phyloP scores from a whole-genome alignment of 2,113 vertebrate species.

The Phycodurus eques region DNA sequence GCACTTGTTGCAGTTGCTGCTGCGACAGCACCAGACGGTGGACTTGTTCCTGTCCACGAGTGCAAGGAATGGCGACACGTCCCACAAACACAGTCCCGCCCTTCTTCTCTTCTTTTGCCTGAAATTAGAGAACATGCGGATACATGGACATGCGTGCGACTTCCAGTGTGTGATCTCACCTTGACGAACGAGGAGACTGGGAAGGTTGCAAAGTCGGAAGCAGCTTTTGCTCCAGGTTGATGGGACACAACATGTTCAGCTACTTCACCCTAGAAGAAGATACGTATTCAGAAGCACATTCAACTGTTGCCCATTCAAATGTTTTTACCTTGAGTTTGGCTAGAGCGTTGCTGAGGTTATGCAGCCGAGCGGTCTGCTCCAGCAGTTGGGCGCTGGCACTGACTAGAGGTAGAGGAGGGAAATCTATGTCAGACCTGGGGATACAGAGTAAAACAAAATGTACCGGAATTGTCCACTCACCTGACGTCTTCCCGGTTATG shows the following conservation, averaged over 20 bases:
- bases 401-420: slow-evolving; percentile 30
- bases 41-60: slow-evolving; percentile 78
- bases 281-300: not conserved
- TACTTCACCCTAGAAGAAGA: slow-evolving; percentile 80
- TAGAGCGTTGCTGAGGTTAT: slow-evolving; percentile 77
- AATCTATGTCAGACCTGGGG: not conserved
- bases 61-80: slow-evolving; percentile 83
- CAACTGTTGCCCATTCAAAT: not conserved
- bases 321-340: slow-evolving; percentile 81
- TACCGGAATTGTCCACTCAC: slow-evolving; percentile 49
- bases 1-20: slow-evolving; percentile 82
- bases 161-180: slow-evolving; percentile 57
- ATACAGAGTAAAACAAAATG: too few relatives aligned
- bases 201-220: slow-evolving; percentile 85
- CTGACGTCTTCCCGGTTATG: slow-evolving; percentile 79
- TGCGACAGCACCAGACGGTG: slow-evolving; percentile 84
- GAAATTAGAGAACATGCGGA: not conserved
- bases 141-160: not conserved
- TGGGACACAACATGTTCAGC: slow-evolving; percentile 80
- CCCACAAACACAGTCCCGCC: slow-evolving; percentile 78
- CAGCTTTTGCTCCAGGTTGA: slow-evolving; percentile 78
- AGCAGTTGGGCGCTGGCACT: slow-evolving; percentile 81
- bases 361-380: slow-evolving; percentile 83
- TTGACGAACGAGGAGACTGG: slow-evolving; percentile 84
- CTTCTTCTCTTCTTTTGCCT: slow-evolving; percentile 83